These are phyloP conservation scores for Nannoperca obscura DNA, from an alignment of 2,797 vertebrate species.

Conservation along the genomic window DNA sequence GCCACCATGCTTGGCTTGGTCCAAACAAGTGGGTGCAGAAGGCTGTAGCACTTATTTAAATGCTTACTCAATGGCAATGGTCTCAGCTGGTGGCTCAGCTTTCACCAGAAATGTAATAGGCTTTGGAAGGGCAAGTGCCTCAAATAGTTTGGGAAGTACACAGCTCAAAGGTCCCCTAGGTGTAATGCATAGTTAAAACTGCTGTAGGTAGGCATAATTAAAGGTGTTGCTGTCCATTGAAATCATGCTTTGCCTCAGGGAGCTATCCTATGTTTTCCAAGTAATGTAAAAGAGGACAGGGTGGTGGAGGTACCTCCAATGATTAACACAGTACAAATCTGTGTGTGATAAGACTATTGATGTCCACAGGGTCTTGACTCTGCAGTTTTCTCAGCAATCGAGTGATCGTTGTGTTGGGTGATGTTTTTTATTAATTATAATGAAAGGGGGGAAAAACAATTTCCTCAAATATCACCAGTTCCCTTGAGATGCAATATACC, in stretches of 20 bases:
- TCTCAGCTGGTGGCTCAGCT: constrained; percentile 50
- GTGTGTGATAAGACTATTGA: constrained; percentile 30
- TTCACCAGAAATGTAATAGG: constrained; percentile 61
- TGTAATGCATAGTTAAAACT: constrained; percentile 64
- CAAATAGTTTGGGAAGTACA: constrained; percentile 53
- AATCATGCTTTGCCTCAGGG: constrained; percentile 58
- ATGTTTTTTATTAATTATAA: constrained; percentile 18
- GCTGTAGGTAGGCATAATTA: constrained; percentile 72
- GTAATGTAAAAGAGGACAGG: constrained; percentile 45
- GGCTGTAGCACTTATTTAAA: constrained; percentile 54
- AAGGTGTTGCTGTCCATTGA: constrained; percentile 64
- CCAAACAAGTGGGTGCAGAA: constrained; percentile 64
- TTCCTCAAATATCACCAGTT: constrained; percentile 12
- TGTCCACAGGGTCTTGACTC: constrained; percentile 33
- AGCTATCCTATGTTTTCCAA: constrained; percentile 57
- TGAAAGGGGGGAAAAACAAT: not conserved
- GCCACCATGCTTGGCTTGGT: constrained; percentile 65
- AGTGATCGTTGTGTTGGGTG: not conserved
- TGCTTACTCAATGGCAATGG: constrained; percentile 44
- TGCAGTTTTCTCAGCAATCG: constrained; percentile 15
- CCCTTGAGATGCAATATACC: constrained; percentile 15
- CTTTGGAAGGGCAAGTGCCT: constrained; percentile 56
- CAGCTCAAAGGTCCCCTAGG: constrained; percentile 48
- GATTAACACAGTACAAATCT: constrained; percentile 29
- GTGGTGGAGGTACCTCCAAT: constrained; percentile 31